These are phyloP conservation scores for Anas acuta DNA, from an alignment of 2,797 vertebrate species.

Conservation along the genomic window DNA sequence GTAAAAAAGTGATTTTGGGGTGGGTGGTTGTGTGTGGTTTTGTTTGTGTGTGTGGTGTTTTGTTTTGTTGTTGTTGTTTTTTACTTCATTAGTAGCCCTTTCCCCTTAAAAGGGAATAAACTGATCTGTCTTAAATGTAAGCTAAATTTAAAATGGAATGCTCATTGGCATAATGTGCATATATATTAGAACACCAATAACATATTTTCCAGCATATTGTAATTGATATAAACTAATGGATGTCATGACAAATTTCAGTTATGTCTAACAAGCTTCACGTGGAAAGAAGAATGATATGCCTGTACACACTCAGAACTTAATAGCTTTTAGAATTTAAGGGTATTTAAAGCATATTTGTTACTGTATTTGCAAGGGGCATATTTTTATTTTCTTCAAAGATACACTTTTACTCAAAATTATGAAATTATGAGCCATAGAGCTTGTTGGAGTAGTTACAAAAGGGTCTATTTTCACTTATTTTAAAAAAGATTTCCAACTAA, in stretches of 20 bases:
- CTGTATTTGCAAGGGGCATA: neutral
- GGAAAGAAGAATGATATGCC: neutral
- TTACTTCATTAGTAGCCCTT: neutral
- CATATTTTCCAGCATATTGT: neutral
- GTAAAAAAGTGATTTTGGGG: neutral
- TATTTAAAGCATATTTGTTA: neutral
- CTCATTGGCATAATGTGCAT: neutral
- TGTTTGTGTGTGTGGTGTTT: neutral
- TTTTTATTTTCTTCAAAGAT: neutral
- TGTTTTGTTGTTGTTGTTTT: neutral
- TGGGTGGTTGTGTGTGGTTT: too few species aligned
- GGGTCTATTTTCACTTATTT: neutral
- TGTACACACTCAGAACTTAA: neutral
- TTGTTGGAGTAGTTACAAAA: neutral
- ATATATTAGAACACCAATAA: neutral
- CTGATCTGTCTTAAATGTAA: neutral
- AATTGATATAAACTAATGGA: neutral
- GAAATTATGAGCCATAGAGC: neutral
- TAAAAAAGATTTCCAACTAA: neutral
- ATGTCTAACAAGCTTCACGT: neutral
- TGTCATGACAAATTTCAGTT: neutral
- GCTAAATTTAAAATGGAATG: neutral
- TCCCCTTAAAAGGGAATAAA: neutral
- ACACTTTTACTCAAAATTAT: neutral
- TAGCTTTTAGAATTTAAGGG: neutral